Base-by-base conservation (phyloP, 1,140 invertebrate species). In the Pygmarrhopalites habei region DNA sequence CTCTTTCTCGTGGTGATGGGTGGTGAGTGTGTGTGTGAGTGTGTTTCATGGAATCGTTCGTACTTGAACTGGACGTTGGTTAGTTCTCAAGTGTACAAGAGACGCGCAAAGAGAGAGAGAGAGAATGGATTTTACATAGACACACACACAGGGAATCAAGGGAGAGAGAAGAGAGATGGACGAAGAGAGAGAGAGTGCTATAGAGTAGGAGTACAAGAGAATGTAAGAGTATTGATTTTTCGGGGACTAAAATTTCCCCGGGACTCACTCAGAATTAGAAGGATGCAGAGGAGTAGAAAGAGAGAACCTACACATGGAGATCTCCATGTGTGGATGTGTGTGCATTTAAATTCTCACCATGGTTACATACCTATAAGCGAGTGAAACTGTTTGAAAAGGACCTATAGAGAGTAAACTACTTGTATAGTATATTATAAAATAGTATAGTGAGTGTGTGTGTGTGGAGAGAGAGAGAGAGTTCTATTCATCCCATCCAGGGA, bases 311-410 rank as follows among this genome's bases (percentile, higher is more conserved):
- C 29, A 29, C 47, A 49, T 49, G 47, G 14, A 23, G 14, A 41
- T 56, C 7, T 35, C 12, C 5, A 39, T 39, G 30, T 35, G 35
- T 26, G 23, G 23, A 30, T 28, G 51, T 28, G 53, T 56, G 53
- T 41, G 53, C 30, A 56, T 56, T 56, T 56, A 56, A 56, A 56
- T 56, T 56, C 23, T 56, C 53, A 39, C 53, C 53, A 41, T 56
- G 53, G 53, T 56, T 56, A 56, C 53, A n/a, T 23, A 28, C 25
- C 3, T n/a, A 47, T 7, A 47, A 19, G 32, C 5, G 15, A 35
- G 15, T 35, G 5, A 35, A 7, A 35, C 5, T 7, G 32, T 15
- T 35, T 35, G 5, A 35, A 35, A 35, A 5, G 15, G 5, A 35
- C 32, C 32, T 35, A 35, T 35, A 15, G 32, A 35, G 15, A 35